Evolutionary conservation across 2,797 vertebrate species (phyloP).

Genomic region (Poeciliopsis gracilis): DNA sequence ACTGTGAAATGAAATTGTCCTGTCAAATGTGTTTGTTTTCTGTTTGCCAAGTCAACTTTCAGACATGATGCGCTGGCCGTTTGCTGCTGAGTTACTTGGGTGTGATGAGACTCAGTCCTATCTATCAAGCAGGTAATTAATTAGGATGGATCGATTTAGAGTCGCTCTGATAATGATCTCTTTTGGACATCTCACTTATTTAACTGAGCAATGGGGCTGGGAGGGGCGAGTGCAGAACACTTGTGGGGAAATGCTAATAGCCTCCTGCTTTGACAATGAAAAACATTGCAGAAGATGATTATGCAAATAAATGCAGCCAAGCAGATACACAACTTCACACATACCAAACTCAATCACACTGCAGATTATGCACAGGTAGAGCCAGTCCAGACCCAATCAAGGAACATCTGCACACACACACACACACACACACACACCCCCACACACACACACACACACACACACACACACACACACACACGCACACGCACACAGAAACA

Average conservation of each 20-base stretch:
- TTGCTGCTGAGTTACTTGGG: slow-evolving; percentile 28
- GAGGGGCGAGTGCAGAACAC: not conserved
- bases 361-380: slow-evolving; percentile 36
- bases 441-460: not conserved
- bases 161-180: slow-evolving; percentile 66
- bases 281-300: slow-evolving; percentile 45
- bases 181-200: slow-evolving; percentile 67
- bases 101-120: slow-evolving; percentile 46
- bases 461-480: not conserved
- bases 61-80: slow-evolving; percentile 20
- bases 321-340: not conserved
- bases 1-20: not conserved
- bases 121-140: slow-evolving; percentile 70
- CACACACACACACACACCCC: not conserved
- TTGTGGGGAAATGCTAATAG: slow-evolving; percentile 52
- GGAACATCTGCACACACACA: slow-evolving; percentile 14
- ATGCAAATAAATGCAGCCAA: slow-evolving; percentile 50
- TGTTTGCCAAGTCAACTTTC: not conserved
- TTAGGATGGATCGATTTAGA: slow-evolving; percentile 66
- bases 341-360: slow-evolving; percentile 36
- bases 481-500: slow-evolving; percentile 1
- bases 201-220: slow-evolving; percentile 20
- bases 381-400: slow-evolving; percentile 31
- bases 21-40: slow-evolving; percentile 2
- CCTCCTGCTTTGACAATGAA: slow-evolving; percentile 46